phyloP scores from a whole-genome alignment of 2,113 vertebrate genomes.

The human region GRCh38 chr19:7291001-7291500 shows the following conservation, averaged over 20 bases:
- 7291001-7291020: too few relatives aligned
- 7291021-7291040: too few relatives aligned
- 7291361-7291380: not conserved
- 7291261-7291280: not conserved
- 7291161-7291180: not conserved
- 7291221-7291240: not conserved
- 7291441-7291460: not conserved
- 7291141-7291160: not conserved
- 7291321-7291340: not conserved
- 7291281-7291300: not conserved
- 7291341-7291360: not conserved
- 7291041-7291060: too few relatives aligned
- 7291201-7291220: not conserved
- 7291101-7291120: not conserved
- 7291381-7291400: not conserved
- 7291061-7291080: too few relatives aligned
- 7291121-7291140: not conserved
- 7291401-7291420: not conserved
- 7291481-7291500: not conserved
- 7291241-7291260: not conserved
- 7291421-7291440: not conserved
- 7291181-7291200: conserved; percentile 29
- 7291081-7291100: accelerated
- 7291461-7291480: not conserved
- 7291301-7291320: not conserved